Percentiles rank a stretch among this genome's conserved stretches.
Conservation (phyloP, 2,797 vertebrate genomes). For the Stomatorhinus walkeri region DNA sequence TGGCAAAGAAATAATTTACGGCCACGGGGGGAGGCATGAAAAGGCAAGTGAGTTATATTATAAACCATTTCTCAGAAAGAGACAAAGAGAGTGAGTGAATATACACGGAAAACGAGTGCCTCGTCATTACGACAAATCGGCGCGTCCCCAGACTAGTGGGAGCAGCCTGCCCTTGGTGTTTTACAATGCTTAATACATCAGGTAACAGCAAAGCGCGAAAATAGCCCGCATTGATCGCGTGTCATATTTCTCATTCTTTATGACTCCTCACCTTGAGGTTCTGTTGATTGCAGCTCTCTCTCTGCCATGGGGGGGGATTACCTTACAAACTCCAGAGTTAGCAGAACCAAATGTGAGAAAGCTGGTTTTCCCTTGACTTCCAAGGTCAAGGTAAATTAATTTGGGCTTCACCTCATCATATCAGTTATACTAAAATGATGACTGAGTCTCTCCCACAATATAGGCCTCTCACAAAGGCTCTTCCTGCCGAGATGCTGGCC, state of each 20-base stretch:
- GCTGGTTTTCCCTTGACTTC: slow-evolving; percentile 8
- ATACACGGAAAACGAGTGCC: not conserved
- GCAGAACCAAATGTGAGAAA: not conserved
- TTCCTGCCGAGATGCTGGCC: not conserved
- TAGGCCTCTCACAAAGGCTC: not conserved
- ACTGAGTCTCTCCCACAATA: not conserved
- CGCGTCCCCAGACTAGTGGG: not conserved
- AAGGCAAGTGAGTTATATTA: not conserved
- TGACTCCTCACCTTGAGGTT: slow-evolving; percentile 48
- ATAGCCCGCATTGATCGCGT: slow-evolving; percentile 61
- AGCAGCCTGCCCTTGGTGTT: slow-evolving; percentile 50
- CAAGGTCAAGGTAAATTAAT: not conserved
- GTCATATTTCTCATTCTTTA: slow-evolving; percentile 57
- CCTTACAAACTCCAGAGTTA: slow-evolving; percentile 26
- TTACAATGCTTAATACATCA: slow-evolving; percentile 59
- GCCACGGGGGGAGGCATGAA: not conserved
- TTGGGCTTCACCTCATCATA: not conserved
- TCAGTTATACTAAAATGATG: not conserved
- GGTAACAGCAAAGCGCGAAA: slow-evolving; percentile 57
- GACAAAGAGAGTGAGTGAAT: not conserved
- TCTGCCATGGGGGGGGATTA: slow-evolving; percentile 27
- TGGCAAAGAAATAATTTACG: not conserved
- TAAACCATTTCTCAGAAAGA: slow-evolving; percentile 1
- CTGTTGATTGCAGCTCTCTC: slow-evolving; percentile 28
- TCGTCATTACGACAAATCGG: not conserved